Evolutionary conservation across 1,140 invertebrate genomes (phyloP).

Genomic region (Dermatophagoides farinae): DNA sequence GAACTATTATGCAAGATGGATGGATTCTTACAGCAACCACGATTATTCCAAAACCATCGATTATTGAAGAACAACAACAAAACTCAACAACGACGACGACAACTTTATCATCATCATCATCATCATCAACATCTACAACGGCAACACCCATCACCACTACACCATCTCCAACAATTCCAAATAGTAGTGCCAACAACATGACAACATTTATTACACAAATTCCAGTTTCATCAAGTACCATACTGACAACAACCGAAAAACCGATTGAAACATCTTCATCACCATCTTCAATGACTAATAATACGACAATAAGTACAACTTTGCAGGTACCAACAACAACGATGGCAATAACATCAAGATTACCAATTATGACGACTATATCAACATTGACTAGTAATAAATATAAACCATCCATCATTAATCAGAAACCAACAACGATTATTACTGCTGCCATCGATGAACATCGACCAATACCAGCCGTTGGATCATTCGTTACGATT

Average conservation of each 20-base stretch:
- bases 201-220: background rate
- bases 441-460: background rate
- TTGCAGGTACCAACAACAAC: background rate
- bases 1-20: too few species aligned
- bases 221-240: background rate
- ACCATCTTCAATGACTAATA: constrained; percentile 16
- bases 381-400: background rate
- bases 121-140: background rate
- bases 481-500: background rate
- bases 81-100: background rate
- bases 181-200: background rate
- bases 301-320: constrained; percentile 10
- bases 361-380: background rate
- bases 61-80: background rate
- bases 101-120: background rate
- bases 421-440: background rate
- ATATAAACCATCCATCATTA: background rate
- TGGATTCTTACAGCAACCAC: too few species aligned
- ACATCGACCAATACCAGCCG: background rate
- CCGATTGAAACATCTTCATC: constrained; percentile 17
- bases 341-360: constrained; percentile 9
- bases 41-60: background rate
- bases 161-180: too few species aligned
- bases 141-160: background rate
- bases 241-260: background rate